These are phyloP conservation scores for Harpagifer antarcticus DNA, from an alignment of 2,797 vertebrate genomes.

Conservation along the genomic window DNA sequence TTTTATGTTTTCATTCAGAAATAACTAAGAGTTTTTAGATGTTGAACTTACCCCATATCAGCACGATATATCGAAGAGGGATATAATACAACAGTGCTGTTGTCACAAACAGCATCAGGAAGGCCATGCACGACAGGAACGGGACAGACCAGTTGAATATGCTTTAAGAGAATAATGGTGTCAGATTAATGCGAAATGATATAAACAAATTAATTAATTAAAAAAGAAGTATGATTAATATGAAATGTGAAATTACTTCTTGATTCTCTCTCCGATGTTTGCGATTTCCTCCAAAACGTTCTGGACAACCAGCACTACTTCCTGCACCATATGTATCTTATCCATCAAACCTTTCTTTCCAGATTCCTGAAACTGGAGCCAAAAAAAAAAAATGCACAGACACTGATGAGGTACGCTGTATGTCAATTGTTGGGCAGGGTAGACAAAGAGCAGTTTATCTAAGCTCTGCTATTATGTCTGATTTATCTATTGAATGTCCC, in stretches of 20 bases:
- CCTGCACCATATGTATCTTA: slow-evolving; percentile 98
- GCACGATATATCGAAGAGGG: slow-evolving; percentile 93
- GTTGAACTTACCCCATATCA: slow-evolving; percentile 95
- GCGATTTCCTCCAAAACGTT: slow-evolving; percentile 92
- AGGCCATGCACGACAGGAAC: slow-evolving; percentile 91
- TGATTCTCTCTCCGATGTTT: slow-evolving; percentile 93
- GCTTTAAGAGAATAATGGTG: slow-evolving; percentile 77
- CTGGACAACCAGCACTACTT: slow-evolving; percentile 94
- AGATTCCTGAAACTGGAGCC: slow-evolving; percentile 85
- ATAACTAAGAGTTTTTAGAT: background rate
- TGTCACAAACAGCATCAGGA: slow-evolving; percentile 84
- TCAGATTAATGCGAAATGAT: background rate
- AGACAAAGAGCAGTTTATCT: slow-evolving; percentile 83
- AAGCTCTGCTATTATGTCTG: slow-evolving; percentile 79
- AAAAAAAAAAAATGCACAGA: slow-evolving; percentile 53
- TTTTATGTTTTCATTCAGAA: background rate
- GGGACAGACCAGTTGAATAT: slow-evolving; percentile 98
- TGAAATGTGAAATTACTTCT: slow-evolving; percentile 88
- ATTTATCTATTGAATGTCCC: slow-evolving; percentile 85
- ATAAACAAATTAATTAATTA: background rate
- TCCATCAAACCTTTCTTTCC: slow-evolving; percentile 96
- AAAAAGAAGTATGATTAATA: too few relatives aligned
- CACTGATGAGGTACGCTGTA: slow-evolving; percentile 75
- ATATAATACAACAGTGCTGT: slow-evolving; percentile 88
- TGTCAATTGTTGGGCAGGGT: slow-evolving; percentile 75